Conservation (phyloP, 2,888 invertebrate species). For the Taenaris catops region DNA sequence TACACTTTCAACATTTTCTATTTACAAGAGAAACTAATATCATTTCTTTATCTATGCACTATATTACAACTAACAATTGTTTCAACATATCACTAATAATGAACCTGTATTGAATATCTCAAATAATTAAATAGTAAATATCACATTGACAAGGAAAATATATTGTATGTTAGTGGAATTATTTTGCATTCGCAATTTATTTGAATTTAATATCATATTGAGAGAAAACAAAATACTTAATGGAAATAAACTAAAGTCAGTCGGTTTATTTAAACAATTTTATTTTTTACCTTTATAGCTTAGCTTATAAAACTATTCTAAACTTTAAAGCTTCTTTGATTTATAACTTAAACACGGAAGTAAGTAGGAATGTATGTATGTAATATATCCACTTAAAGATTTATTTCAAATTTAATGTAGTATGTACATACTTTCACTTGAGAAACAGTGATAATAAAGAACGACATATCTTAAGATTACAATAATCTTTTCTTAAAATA, state of each 20-base stretch:
- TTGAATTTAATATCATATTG: constrained; percentile 30
- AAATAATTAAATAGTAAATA: constrained; percentile 18
- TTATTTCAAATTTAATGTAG: constrained; percentile 2
- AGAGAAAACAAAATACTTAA: constrained; percentile 27
- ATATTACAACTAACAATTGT: constrained; percentile 14
- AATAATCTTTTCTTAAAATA: background rate
- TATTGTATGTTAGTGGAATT: background rate
- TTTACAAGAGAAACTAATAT: constrained; percentile 14
- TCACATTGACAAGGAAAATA: constrained; percentile 16
- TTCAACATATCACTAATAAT: constrained; percentile 19
- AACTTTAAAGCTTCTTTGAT: constrained; percentile 69
- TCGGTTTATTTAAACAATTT: constrained; percentile 30
- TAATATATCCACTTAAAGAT: constrained; percentile 1
- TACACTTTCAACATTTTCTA: constrained; percentile 9
- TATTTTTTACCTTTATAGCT: constrained; percentile 18
- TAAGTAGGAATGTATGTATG: constrained; percentile 36
- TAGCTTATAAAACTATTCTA: constrained; percentile 43
- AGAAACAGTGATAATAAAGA: background rate
- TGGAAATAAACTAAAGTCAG: constrained; percentile 35
- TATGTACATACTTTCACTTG: constrained; percentile 10
- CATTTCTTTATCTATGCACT: constrained; percentile 7
- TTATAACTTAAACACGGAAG: constrained; percentile 44
- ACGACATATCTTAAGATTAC: background rate
- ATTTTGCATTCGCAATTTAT: constrained; percentile 1
- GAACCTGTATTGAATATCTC: constrained; percentile 21